Conservation (phyloP, 64 coral and sea anemone species). For the Anthopleura sola region DNA sequence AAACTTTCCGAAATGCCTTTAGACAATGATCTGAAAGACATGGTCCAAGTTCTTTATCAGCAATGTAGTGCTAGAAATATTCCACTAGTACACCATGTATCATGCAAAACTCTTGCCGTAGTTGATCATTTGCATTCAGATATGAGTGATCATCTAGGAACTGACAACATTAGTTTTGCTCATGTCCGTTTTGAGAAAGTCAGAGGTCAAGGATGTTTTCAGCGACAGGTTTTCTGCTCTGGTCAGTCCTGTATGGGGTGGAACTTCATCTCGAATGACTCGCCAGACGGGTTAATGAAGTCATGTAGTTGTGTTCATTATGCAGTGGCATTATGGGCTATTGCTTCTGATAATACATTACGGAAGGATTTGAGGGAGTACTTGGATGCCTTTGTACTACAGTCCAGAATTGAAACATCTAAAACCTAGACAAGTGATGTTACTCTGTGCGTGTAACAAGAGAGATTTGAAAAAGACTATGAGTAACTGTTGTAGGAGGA, state of each 20-base stretch:
- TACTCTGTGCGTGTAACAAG: too few relatives aligned
- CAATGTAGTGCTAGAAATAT: constrained; percentile 52
- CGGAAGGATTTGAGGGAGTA: constrained; percentile 65
- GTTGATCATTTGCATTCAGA: constrained; percentile 73
- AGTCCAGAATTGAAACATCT: neutral
- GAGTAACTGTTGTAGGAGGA: too few relatives aligned
- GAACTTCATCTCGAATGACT: constrained; percentile 55
- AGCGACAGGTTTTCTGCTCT: constrained; percentile 78
- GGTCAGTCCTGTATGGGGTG: constrained; percentile 77
- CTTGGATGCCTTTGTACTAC: constrained; percentile 30
- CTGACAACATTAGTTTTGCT: constrained; percentile 70
- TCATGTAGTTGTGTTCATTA: constrained; percentile 74
- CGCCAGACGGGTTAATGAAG: neutral
- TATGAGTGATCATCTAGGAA: constrained; percentile 27
- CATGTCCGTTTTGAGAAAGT: constrained; percentile 89
- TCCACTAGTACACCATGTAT: constrained; percentile 69
- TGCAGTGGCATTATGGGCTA: constrained; percentile 84
- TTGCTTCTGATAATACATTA: constrained; percentile 64
- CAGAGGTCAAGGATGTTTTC: constrained; percentile 26
- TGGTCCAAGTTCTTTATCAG: constrained; percentile 41
- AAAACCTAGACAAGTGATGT: too few relatives aligned
- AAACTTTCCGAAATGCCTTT: constrained; percentile 41
- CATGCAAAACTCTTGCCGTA: constrained; percentile 73
- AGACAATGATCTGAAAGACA: constrained; percentile 39
- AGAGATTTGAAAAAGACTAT: too few relatives aligned